phyloP scores from a whole-genome alignment of 2,888 invertebrate species.

The Caenorhabditis afra region DNA sequence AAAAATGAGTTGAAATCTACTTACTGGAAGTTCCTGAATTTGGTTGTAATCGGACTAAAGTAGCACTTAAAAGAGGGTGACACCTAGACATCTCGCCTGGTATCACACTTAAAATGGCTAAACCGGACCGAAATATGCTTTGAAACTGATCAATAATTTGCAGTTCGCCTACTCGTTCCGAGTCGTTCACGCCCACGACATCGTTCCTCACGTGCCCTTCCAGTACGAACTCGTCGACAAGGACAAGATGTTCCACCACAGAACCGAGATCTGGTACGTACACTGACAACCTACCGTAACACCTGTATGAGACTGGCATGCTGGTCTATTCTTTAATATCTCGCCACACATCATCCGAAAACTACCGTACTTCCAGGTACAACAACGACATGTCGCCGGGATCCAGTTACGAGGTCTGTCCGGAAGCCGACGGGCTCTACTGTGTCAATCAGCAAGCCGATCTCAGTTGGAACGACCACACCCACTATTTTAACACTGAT shows the following conservation, averaged over 20 bases:
- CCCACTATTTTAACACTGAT: slow-evolving; percentile 58
- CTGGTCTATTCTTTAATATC: no score
- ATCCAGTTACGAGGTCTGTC: slow-evolving; percentile 43
- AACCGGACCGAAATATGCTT: no score
- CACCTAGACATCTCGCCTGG: no score
- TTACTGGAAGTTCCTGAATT: no score
- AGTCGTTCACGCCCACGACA: slow-evolving; percentile 54
- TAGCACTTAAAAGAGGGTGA: no score
- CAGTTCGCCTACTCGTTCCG: slow-evolving; percentile 60
- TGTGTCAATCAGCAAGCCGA: slow-evolving; percentile 52
- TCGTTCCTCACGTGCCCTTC: slow-evolving; percentile 58
- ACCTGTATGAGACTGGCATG: no score
- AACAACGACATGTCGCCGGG: slow-evolving; percentile 58
- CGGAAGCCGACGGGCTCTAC: slow-evolving; percentile 56
- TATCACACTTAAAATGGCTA: no score
- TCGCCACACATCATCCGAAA: no score
- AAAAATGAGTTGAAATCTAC: no score
- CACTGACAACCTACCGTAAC: background rate
- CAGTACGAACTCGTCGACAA: slow-evolving; percentile 48
- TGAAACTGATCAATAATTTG: background rate
- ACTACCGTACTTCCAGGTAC: slow-evolving; percentile 38
- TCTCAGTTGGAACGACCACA: slow-evolving; percentile 55
- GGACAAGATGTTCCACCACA: slow-evolving; percentile 59
- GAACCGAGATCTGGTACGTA: slow-evolving; percentile 59
- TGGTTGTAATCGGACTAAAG: no score